Base-by-base conservation (phyloP, 2,797 vertebrate genomes). In the Aplochiton taeniatus region DNA sequence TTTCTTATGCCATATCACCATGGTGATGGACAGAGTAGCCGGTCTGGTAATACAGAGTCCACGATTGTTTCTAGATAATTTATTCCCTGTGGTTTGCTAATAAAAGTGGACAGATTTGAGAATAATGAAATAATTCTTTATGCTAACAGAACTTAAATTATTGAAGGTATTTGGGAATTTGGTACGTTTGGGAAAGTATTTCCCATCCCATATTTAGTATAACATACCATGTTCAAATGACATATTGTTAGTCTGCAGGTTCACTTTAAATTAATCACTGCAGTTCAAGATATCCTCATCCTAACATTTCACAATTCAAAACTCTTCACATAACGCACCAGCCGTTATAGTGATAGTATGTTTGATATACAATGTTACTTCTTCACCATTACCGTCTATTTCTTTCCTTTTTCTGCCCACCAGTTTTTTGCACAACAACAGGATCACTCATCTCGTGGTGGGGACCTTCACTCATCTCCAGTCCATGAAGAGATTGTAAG, bases 381-480 rank as follows among this genome's bases (percentile, higher is more conserved):
- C 41, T 47, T 42, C 4, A 41, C 12, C 9, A 6, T 52, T 11
- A 44, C n/a, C 43, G 16, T 12, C 14, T 18, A 12, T 42, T n/a
- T 31, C 17, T 19, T 14, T 45, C 11, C n/a, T 14, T 9, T 65
- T 42, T 62, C 16, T 78, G 13, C 44, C 76, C 78, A 51, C 79
- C 87, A 99, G 98, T 80, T 99, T 99, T 93, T 92, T 99, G 72
- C 98, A 99, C 90, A 99, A 99, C 91, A 99, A 99, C 89, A 93
- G 95, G 82, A 97, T 99, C 77, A 91, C 94, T 69, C 95, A 98
- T 65, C 92, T 99, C 7, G 91, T 94, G 75, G 94, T 94, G 0
- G 97, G 97, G 79, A 98, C 96, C 1, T 99, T 99, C 85, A 92
- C 91, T 76, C 94, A 96, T 76, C 90, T 99, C 79, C 91, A 94